Base-by-base conservation (phyloP, 2,797 vertebrate species). In the Heliangelus exortis region DNA sequence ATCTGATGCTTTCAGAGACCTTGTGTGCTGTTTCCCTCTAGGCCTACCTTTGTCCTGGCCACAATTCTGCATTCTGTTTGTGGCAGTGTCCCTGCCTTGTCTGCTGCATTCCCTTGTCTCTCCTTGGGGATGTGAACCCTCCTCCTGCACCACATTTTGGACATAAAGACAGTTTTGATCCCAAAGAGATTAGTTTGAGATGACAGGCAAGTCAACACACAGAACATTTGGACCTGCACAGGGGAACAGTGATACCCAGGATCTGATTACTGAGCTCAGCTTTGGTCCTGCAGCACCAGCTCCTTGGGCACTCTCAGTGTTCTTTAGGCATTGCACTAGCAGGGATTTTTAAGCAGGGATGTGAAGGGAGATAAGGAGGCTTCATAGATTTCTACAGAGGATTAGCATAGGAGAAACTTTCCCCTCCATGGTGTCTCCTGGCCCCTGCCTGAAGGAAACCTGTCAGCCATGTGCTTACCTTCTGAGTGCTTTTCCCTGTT, bases 401-500 rank as follows among this genome's bases (percentile, higher is more conserved):
- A 90, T 92, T 66, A 84, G 45, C 55, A 36, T 8, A 43, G 53
- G 5, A 85, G 62, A 36, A 92, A 85, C 90, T 72, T 87, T 50
- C 29, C 34, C 85, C 36, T 43, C 62, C 5, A 1, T 21, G 53
- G 54, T 73, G 41, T 65, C 72, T 74, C 26, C 66, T 74, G 78
- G 55, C 36, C 50, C 17, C 45, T 15, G 75, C 28, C 29, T 2
- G 2, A 66, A 80, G 68, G 53, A 39, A 62, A 45, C 14, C 3
- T 20, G 39, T 17, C 78, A 66, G 78, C 87, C 72, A 15, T 0
- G 1, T 59, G 55, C 57, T 51, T n/a, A 21, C 54, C 18, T 74
- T 65, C 13, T 53, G 92, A 96, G 93, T 95, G 94, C 92, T 96
- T 96, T 96, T 88, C 87, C 61, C 76, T 95, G 91, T 92, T 1